Base-by-base conservation (phyloP, 53 echinoderm and acorn worm genomes). In the Glandiceps talaboti region DNA sequence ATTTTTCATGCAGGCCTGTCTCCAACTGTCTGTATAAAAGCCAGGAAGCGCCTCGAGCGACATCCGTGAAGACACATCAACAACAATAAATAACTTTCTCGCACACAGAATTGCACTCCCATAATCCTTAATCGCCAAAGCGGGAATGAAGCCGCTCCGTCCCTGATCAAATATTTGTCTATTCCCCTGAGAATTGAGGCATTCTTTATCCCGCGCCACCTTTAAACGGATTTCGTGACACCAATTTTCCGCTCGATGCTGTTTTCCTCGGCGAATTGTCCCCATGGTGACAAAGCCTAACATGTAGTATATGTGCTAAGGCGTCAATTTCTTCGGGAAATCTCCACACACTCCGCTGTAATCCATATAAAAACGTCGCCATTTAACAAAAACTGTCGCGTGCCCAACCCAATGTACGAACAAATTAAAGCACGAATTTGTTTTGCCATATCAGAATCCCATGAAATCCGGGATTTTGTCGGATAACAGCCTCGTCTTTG, bases 171-270 rank as follows among this genome's bases (percentile, higher is more conserved):
- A 1, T 74, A 31, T 30, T 10, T 76, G 27, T 75, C 30, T 75
- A 30, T 20, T 29, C 33, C 33, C 20, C 87, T 80, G 25, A 83
- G 83, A 76, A 82, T 45, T 6, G 64, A 45, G 6, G 6, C 20
- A 6, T 45, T 45, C 64, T 45, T 45, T 45, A 6, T 20, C 64
- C 64, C 64, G 64, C 64, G 64, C 20, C 64, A 45, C 64, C 64
- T 45, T 45, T 45, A 45, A 45, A 45, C 64, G 64, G 64, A 45
- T 45, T 45, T 20, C 64, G 20, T 45, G 64, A 45, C 64, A 45
- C 64, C 64, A 45, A 45, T 45, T 45, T 45, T 45, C 64, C 64
- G 64, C 6, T 12, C 20, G 64, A 45, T 45, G 64, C 6, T 45
- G 64, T 45, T 45, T 45, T 45, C 20, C 64, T 45, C 6, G 64